Base-by-base conservation (phyloP, 2,113 vertebrate genomes). In the Callipepla californica region DNA sequence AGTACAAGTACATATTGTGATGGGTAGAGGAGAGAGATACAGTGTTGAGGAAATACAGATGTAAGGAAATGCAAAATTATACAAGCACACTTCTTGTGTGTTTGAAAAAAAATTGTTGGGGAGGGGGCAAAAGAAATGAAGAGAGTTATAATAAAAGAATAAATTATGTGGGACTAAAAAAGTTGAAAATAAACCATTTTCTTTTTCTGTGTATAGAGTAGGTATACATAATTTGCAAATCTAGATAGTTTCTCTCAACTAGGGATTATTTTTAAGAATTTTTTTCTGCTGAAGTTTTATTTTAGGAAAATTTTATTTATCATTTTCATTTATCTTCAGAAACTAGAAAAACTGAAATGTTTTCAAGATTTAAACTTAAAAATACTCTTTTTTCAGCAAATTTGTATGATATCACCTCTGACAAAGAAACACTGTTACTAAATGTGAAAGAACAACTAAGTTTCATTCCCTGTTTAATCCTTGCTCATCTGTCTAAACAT, bases 21-120 rank as follows among this genome's bases (percentile, higher is more conserved):
- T 38, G 34, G 4, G 14, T n/a, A 28, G 0, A 8, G 19, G 59
- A 17, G 20, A 42, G 17, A 23, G 4, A 19, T 13, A 7, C 6
- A 25, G 17, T 13, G 5, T 55, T 66, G 77, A 86, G 42, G 18
- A 86, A 73, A 40, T 14, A 25, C 26, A 58, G 44, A 63, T 73
- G 10, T 36, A 82, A 55, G 34, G 40, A 89, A 66, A 58, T 19
- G 8, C 1, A 2, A 50, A 68, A 40, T 8, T 50, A 34, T 73
- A 44, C 4, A 65, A 58, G n/a, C 3, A 10, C 5, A 32, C 32
- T 55, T 78, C 21, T 61, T 12, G 7, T 40, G 36, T 18, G 38
- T 63, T 40, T 40, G 25, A 25, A 63, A 63, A 63, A 63, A 10
- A 40, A 63, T 63, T 40, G 25, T 16, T 40, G 7, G 25, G 11